These are phyloP conservation scores for Drosophila nr. medialis DNA, from an alignment of 2,888 invertebrate species.

Conservation along the genomic window DNA sequence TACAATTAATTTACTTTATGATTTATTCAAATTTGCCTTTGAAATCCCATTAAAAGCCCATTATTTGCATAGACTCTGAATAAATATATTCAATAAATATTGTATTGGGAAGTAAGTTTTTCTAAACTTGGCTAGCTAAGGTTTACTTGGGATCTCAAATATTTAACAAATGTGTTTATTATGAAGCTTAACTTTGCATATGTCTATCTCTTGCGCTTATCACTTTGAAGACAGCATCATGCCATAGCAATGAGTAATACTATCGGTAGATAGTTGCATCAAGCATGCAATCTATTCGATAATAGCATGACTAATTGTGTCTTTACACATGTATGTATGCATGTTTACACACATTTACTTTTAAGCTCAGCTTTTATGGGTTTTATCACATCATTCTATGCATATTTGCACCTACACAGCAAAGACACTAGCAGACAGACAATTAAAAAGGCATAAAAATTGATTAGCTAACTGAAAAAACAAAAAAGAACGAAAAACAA, in stretches of 20 bases:
- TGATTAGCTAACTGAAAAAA: background rate
- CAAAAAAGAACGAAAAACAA: background rate
- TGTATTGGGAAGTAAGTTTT: background rate
- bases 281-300: constrained; percentile 6
- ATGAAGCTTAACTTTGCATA: background rate
- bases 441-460: background rate
- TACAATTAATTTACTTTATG: background rate
- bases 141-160: background rate
- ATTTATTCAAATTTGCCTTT: background rate
- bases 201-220: constrained; percentile 5
- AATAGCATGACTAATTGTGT: constrained; percentile 30
- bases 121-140: background rate
- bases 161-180: background rate
- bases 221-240: constrained; percentile 2
- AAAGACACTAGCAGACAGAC: background rate
- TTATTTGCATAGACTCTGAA: background rate
- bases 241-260: constrained; percentile 23
- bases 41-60: background rate
- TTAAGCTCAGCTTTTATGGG: constrained; percentile 3
- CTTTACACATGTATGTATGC: background rate
- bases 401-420: background rate
- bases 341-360: background rate
- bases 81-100: background rate
- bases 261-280: constrained; percentile 22
- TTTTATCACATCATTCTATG: constrained; percentile 5